These are phyloP conservation scores for Chinchilla lanigera DNA, from an alignment of 2,113 vertebrate genomes.

Conservation along the genomic window DNA sequence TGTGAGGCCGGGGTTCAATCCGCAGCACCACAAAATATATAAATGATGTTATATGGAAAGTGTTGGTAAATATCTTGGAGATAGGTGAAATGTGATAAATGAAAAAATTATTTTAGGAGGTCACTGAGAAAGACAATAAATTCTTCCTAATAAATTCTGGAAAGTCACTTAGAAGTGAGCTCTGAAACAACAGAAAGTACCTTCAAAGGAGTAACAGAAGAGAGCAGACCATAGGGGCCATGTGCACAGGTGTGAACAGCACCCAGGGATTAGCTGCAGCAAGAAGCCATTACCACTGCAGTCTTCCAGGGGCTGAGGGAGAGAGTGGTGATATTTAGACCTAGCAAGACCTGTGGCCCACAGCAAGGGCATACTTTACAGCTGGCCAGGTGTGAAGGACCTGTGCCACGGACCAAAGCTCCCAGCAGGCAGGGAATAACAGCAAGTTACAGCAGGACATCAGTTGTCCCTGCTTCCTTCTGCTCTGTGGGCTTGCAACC, in stretches of 20 bases:
- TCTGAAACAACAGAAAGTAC: not conserved
- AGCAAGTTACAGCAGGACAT: not conserved
- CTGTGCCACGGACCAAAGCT: too few relatives aligned
- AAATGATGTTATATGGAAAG: not conserved
- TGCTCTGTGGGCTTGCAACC: not conserved
- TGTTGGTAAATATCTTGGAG: not conserved
- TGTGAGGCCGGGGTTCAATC: not conserved
- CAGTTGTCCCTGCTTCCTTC: not conserved
- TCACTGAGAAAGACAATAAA: not conserved
- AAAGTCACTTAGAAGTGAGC: not conserved
- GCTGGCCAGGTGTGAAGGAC: too few relatives aligned
- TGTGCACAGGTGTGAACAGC: not conserved
- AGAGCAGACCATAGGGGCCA: not conserved
- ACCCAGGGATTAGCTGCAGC: not conserved
- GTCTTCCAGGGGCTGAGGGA: not conserved
- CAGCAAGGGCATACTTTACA: not conserved
- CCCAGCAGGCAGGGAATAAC: not conserved
- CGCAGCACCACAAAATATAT: not conserved
- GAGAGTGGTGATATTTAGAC: not conserved
- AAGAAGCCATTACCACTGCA: rapidly evolving
- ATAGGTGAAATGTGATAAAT: not conserved
- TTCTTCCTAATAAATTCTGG: not conserved
- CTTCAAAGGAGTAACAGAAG: not conserved
- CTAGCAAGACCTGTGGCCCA: not conserved
- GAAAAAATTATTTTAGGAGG: not conserved